A percentile compares a stretch with the other conserved stretches of the same genome.
Conservation (phyloP, 2,888 invertebrate species). For the Epirrhoe alternata region DNA sequence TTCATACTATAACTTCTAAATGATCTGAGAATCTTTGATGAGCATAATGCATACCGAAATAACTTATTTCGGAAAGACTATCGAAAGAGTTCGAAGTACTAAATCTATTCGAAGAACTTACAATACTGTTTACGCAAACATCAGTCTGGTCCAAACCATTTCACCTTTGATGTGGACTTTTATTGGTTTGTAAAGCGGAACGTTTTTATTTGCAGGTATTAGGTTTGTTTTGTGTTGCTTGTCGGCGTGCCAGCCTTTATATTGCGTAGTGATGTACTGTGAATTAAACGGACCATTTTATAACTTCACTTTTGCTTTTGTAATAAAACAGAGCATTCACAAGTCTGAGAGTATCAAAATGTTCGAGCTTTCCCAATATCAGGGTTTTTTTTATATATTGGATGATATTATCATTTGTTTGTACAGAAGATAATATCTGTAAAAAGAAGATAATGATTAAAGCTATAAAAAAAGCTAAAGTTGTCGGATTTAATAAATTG, state of each 20-base stretch:
- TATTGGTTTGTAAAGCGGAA: slow-evolving; percentile 65
- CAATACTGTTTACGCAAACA: slow-evolving; percentile 18
- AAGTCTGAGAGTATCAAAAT: too few species aligned
- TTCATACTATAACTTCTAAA: neutral
- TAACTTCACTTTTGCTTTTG: too few species aligned
- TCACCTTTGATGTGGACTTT: slow-evolving; percentile 64
- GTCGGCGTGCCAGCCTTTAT: slow-evolving; percentile 47
- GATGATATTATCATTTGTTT: too few species aligned
- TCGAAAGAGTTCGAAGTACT: neutral
- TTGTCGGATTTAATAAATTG: too few species aligned
- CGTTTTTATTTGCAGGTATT: slow-evolving; percentile 60
- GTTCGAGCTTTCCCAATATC: too few species aligned
- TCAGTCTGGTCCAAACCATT: slow-evolving; percentile 45
- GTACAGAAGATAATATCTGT: too few species aligned
- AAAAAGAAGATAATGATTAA: too few species aligned
- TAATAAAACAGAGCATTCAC: too few species aligned
- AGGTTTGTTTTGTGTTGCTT: slow-evolving; percentile 56
- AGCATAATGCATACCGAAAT: too few species aligned
- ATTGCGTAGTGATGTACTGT: slow-evolving; percentile 43
- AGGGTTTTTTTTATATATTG: too few species aligned
- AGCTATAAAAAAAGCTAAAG: too few species aligned
- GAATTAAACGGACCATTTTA: neutral
- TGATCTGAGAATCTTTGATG: neutral
- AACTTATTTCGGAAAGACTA: neutral
- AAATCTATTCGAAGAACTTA: slow-evolving; percentile 2